A percentile compares a stretch with the other conserved stretches of the same genome.
Evolutionary conservation across 1,140 invertebrate species (phyloP).

Genomic region (Mamestra configurata): DNA sequence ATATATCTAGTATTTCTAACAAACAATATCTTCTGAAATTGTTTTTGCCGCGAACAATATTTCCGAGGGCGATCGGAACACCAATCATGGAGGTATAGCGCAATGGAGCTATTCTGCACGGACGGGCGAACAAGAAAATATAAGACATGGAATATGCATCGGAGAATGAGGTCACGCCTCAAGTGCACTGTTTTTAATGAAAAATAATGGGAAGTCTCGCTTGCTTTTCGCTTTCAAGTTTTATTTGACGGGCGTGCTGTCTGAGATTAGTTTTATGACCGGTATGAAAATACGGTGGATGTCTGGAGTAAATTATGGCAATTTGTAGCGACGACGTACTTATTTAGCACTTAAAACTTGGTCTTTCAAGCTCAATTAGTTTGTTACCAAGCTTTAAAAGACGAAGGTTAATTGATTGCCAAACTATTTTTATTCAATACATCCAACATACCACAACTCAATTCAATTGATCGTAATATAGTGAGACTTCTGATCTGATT

Average conservation of each 20-base stretch:
- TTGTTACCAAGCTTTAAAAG: too few relatives aligned
- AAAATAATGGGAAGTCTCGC: conserved; percentile 39
- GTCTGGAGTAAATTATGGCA: background rate
- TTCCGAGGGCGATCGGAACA: conserved; percentile 42
- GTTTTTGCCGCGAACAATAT: conserved; percentile 42
- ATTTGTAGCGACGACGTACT: background rate
- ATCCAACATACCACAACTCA: too few relatives aligned
- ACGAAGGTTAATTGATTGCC: too few relatives aligned
- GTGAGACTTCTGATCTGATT: too few relatives aligned
- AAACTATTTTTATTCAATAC: too few relatives aligned
- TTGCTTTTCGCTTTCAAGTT: conserved; percentile 16
- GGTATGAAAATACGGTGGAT: conserved; percentile 5
- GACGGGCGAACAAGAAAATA: conserved; percentile 41
- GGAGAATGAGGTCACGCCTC: conserved; percentile 42
- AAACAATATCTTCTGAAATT: conserved; percentile 45
- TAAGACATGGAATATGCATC: conserved; percentile 46
- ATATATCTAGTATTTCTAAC: conserved; percentile 37
- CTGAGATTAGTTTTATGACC: conserved; percentile 24
- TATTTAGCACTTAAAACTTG: too few relatives aligned
- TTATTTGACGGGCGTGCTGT: conserved; percentile 34
- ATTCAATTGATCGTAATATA: too few relatives aligned
- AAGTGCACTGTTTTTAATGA: conserved; percentile 43
- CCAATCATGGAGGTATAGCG: conserved; percentile 33
- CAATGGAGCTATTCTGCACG: conserved; percentile 13
- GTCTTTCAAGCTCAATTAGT: too few relatives aligned